Conservation (phyloP, 2,797 vertebrate genomes). For the Galago senegalensis region DNA sequence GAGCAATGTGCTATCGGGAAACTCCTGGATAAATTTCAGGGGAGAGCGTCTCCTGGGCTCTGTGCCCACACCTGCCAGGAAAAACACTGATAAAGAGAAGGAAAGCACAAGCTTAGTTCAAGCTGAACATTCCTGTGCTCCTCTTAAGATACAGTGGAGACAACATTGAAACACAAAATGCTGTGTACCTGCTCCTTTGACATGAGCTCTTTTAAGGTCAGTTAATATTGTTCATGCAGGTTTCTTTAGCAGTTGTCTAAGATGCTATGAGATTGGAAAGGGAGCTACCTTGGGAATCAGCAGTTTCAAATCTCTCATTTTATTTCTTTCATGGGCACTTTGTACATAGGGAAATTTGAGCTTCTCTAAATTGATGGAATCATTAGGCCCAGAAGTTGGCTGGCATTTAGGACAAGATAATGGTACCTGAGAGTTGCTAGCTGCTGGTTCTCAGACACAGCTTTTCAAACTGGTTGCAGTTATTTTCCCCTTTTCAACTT, state of each 20-base stretch:
- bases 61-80: conserved; percentile 57
- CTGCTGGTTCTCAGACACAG: not conserved
- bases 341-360: not conserved
- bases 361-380: not conserved
- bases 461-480: not conserved
- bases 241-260: not conserved
- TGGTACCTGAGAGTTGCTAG: not conserved
- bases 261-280: not conserved
- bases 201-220: not conserved
- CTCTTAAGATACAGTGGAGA: not conserved
- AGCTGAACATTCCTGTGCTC: not conserved
- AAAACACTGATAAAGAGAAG: conserved; percentile 73
- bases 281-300: not conserved
- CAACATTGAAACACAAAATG: not conserved
- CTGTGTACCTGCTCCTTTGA: not conserved
- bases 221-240: not conserved
- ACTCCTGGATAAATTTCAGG: conserved; percentile 75
- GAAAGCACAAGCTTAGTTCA: conserved; percentile 29
- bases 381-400: not conserved
- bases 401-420: not conserved
- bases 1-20: conserved; percentile 70
- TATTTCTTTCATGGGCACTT: not conserved
- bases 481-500: not conserved
- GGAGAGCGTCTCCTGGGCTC: conserved; percentile 58
- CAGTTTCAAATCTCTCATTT: not conserved